Percentiles rank a stretch among this genome's conserved stretches.
These are phyloP conservation scores for Dione vanillae DNA, from an alignment of 2,888 invertebrate species.

Conservation along the genomic window DNA sequence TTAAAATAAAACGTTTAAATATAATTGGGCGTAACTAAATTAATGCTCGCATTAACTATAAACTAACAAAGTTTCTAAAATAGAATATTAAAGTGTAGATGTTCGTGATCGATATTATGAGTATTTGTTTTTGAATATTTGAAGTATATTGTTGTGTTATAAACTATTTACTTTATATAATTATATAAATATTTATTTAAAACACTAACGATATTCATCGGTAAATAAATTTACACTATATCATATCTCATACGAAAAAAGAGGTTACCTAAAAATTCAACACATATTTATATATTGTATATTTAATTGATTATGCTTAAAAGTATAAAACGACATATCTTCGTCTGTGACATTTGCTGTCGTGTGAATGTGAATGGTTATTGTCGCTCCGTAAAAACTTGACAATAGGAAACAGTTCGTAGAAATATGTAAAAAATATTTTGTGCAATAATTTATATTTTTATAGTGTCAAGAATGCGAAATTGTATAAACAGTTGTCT, in stretches of 20 bases:
- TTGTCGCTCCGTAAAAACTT: slow-evolving; percentile 8
- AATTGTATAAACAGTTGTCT: neutral
- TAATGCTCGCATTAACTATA: slow-evolving; percentile 4
- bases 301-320: too few relatives aligned
- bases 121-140: slow-evolving; percentile 5
- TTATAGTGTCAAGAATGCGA: neutral
- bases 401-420: slow-evolving; percentile 20
- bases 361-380: slow-evolving; percentile 23
- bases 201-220: too few relatives aligned
- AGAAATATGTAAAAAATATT: slow-evolving; percentile 15
- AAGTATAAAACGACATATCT: neutral
- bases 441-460: neutral
- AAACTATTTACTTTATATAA: neutral
- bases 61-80: slow-evolving; percentile 20
- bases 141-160: slow-evolving; percentile 14
- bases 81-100: slow-evolving; percentile 5
- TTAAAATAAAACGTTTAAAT: neutral
- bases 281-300: too few relatives aligned
- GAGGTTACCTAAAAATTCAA: too few relatives aligned
- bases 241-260: too few relatives aligned
- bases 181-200: neutral
- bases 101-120: neutral
- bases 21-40: slow-evolving; percentile 14
- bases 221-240: too few relatives aligned
- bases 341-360: neutral